Conservation (phyloP, 2,888 invertebrate genomes). For the Lysandra coridon region DNA sequence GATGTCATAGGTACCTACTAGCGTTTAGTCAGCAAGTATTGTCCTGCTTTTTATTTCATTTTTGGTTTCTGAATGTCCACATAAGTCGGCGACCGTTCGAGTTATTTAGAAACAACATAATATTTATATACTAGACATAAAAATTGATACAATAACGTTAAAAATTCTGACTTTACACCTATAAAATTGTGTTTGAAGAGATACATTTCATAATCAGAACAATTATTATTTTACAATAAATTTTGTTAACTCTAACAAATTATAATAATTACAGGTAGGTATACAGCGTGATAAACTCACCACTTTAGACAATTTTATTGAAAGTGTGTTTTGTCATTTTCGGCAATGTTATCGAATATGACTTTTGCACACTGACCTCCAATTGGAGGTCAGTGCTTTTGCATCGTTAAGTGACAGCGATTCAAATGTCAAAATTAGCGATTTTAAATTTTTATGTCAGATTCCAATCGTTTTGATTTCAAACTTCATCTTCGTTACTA, state of each 20-base stretch:
- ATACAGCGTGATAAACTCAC: not conserved
- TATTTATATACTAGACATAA: no score
- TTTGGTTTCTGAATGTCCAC: constrained; percentile 73
- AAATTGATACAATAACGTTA: not conserved
- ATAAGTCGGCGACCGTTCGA: constrained; percentile 53
- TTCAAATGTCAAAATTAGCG: no score
- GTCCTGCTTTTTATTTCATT: constrained; percentile 53
- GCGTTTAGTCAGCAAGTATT: constrained; percentile 52
- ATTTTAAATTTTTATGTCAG: no score
- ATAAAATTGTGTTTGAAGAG: not conserved
- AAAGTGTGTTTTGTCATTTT: no score
- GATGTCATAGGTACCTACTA: constrained; percentile 46
- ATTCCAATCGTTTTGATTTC: no score
- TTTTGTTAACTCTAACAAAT: not conserved
- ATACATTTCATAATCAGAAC: not conserved
- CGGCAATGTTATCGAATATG: no score
- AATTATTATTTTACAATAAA: not conserved
- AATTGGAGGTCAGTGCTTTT: no score
- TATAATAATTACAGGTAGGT: not conserved
- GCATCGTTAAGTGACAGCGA: no score
- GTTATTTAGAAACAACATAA: not conserved
- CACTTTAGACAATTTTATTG: not conserved
- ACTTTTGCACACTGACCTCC: no score
- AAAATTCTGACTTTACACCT: not conserved
- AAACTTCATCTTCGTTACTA: no score